These are phyloP conservation scores for Mizuhopecten yessoensis DNA, from an alignment of 1,140 invertebrate genomes.

Conservation along the genomic window DNA sequence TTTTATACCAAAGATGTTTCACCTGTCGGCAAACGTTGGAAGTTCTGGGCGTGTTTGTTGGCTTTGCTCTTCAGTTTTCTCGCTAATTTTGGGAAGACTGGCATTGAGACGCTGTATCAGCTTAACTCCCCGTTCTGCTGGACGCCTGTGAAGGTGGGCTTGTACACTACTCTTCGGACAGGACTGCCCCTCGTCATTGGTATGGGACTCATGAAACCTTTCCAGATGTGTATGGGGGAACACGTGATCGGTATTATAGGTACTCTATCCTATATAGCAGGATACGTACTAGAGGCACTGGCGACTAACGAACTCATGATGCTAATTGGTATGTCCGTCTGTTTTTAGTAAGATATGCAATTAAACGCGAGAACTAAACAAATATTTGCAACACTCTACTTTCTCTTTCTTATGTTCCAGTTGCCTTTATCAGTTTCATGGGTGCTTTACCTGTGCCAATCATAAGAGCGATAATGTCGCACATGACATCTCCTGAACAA, in stretches of 20 bases:
- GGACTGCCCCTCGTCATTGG: constrained; percentile 40
- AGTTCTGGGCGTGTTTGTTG: constrained; percentile 51
- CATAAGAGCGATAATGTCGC: constrained; percentile 45
- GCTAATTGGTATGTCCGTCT: constrained; percentile 44
- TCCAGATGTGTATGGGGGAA: constrained; percentile 52
- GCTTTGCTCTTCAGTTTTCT: constrained; percentile 42
- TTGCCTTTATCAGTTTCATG: neutral
- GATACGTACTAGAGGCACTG: constrained; percentile 49
- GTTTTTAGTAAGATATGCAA: too few relatives aligned
- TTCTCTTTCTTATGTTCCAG: constrained; percentile 14
- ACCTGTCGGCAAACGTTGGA: neutral
- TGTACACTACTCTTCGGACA: neutral
- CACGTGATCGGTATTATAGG: constrained; percentile 46
- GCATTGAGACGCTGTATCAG: constrained; percentile 52
- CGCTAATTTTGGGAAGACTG: constrained; percentile 40
- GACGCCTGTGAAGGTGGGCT: constrained; percentile 57
- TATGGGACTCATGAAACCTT: constrained; percentile 44
- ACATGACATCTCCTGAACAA: constrained; percentile 21
- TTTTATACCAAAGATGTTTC: neutral
- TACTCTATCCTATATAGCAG: constrained; percentile 46
- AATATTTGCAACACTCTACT: too few relatives aligned
- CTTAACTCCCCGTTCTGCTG: constrained; percentile 59
- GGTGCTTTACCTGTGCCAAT: constrained; percentile 41
- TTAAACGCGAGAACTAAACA: too few relatives aligned
- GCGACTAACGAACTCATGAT: constrained; percentile 45